Percentiles rank a stretch among this genome's conserved stretches.
Conservation (phyloP, 2,888 invertebrate species). For the Rhagonycha lutea region DNA sequence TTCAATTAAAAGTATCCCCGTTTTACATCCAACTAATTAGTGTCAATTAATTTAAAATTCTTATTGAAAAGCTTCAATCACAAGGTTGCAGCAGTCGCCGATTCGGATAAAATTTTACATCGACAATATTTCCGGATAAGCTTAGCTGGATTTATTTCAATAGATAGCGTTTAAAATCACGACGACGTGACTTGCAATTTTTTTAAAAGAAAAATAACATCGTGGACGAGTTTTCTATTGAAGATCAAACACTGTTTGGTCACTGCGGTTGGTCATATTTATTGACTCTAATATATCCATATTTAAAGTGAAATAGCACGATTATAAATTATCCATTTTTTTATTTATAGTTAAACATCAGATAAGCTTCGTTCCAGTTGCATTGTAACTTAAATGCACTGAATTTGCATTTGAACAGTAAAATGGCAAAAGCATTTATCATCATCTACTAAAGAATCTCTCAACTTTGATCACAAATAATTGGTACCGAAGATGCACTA, state of each 20-base stretch:
- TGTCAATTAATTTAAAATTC: constrained; percentile 8
- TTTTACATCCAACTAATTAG: constrained; percentile 17
- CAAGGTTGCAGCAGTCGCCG: background rate
- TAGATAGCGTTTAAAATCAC: constrained; percentile 18
- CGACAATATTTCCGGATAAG: constrained; percentile 12
- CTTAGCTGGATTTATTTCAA: constrained; percentile 11
- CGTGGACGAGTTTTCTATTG: constrained; percentile 21
- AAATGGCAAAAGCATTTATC: background rate
- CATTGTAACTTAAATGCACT: background rate
- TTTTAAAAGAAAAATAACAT: constrained; percentile 8
- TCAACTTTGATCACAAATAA: background rate
- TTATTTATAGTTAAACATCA: background rate
- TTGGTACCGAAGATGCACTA: background rate
- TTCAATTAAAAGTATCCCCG: constrained; percentile 27
- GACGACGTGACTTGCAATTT: constrained; percentile 15
- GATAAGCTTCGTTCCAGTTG: background rate
- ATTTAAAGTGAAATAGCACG: background rate
- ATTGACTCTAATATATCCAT: background rate
- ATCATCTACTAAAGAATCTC: background rate
- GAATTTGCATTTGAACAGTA: background rate
- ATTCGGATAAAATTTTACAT: background rate
- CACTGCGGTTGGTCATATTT: constrained; percentile 8
- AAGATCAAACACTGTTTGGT: constrained; percentile 18
- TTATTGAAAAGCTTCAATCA: background rate
- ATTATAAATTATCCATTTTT: background rate